Evolutionary conservation across 2,888 invertebrate genomes (phyloP).

Genomic region (Nephrotoma flavescens): DNA sequence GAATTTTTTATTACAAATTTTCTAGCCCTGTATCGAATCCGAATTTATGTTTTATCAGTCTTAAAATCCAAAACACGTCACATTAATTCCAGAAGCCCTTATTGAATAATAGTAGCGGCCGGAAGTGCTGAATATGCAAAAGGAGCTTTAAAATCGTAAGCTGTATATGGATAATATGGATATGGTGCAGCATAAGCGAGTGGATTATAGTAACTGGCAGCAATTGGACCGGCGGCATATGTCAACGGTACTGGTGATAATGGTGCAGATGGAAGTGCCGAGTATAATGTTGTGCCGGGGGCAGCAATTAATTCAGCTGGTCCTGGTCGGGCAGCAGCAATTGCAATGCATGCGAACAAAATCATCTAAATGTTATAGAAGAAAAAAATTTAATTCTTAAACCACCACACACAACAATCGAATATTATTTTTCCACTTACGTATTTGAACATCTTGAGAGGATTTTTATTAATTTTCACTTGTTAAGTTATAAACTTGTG

Average conservation of each 20-base stretch:
- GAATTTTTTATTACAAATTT: background rate
- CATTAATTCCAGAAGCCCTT: background rate
- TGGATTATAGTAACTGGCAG: constrained; percentile 24
- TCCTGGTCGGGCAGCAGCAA: constrained; percentile 33
- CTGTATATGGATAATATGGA: constrained; percentile 22
- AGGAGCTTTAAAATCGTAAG: background rate
- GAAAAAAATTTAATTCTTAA: background rate
- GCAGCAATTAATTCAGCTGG: constrained; percentile 29
- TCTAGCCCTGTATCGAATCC: background rate
- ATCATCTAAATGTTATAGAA: constrained; percentile 12
- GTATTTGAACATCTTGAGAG: constrained; percentile 33
- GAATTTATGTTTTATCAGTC: background rate
- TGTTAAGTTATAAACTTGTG: constrained; percentile 7
- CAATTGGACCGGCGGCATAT: constrained; percentile 25
- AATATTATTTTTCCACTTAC: constrained; percentile 24
- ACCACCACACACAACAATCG: background rate
- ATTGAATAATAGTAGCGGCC: background rate
- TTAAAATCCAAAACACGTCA: background rate
- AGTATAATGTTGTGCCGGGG: constrained; percentile 26
- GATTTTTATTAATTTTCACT: constrained; percentile 7
- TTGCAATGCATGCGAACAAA: constrained; percentile 31
- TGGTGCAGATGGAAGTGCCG: constrained; percentile 14
- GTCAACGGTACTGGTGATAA: constrained; percentile 18
- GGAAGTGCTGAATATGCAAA: constrained; percentile 12
- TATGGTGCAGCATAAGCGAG: constrained; percentile 24